Evolutionary conservation across 2,797 vertebrate genomes (phyloP), one percentile per base, ranked within the genome.

Genomic region (Euthynnus affinis): DNA sequence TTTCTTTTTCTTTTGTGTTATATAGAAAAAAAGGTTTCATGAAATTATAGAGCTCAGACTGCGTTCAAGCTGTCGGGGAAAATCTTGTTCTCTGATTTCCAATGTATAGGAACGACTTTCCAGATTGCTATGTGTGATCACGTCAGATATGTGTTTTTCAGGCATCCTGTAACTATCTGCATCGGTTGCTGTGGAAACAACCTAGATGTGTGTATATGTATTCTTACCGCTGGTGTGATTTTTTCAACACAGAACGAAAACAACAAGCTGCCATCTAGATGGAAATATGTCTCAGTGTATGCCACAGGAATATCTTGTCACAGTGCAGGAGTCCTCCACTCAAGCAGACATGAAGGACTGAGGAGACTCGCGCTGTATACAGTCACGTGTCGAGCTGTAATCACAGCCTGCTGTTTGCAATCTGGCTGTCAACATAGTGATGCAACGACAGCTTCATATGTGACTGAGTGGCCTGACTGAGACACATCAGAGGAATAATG

Each of bases 141-240:
- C 18, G 2, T 81, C 59, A 66, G 29, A 64, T 60, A 22, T n/a
- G 23, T 32, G 18, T 42, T 71, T 61, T 67, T 23, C 75, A 65
- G 48, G 64, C 64, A 25, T 69, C 20, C 13, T 63, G 37, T 10
- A 57, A 69, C 68, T 61, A 58, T 56, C 78, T 82, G 4, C 64
- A 52, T 20, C 18, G 64, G 86, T 87, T 87, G 81, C 86, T 86
- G 70, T 85, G 79, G 86, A 71, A 87, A 89, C 82, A 65, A 65
- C 85, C 78, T 80, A 74, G 75, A 82, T 84, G 65, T 65, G 51
- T 80, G 65, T 58, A 74, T 71, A 74, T 71, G 59, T 74, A 58
- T 51, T 37, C 62, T 63, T 67, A 82, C 52, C 52, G 42, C n/a
- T 64, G 64, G 73, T 70, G 75, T 79, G 62, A 72, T 74, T 76